phyloP scores from a whole-genome alignment of 2,797 vertebrate species.

The Pangasius sanitwongsei region DNA sequence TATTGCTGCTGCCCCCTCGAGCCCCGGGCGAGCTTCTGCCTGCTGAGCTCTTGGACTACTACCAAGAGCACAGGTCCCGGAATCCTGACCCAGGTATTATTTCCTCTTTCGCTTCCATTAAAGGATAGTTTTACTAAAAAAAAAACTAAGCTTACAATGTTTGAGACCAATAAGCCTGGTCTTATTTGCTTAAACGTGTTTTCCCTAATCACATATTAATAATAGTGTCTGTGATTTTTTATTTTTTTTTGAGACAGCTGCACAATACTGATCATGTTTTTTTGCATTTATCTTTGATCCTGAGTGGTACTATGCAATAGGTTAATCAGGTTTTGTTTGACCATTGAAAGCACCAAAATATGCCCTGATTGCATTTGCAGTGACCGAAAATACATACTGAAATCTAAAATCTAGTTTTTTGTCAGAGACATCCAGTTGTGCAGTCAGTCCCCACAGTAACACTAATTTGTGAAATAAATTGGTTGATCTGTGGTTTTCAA shows the following conservation, averaged over 20 bases:
- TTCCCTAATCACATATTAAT: background rate
- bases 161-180: background rate
- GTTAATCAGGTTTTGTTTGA: background rate
- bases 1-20: conserved; percentile 81
- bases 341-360: background rate
- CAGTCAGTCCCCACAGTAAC: background rate
- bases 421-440: too few relatives aligned
- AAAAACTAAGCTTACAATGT: background rate
- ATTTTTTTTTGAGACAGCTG: background rate
- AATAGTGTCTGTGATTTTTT: too few relatives aligned
- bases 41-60: conserved; percentile 80
- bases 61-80: conserved; percentile 67
- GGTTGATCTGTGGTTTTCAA: background rate
- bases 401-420: background rate
- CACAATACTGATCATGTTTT: too few relatives aligned
- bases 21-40: conserved; percentile 80
- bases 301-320: background rate
- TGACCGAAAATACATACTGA: background rate
- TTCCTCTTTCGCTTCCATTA: background rate
- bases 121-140: background rate
- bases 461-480: background rate
- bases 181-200: background rate
- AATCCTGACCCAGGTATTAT: conserved; percentile 58
- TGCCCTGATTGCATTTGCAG: background rate
- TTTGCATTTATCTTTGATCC: background rate